A percentile compares a stretch with the other conserved stretches of the same genome.
Evolutionary conservation across 2,888 invertebrate genomes (phyloP).

Genomic region (Osedax frankpressi): DNA sequence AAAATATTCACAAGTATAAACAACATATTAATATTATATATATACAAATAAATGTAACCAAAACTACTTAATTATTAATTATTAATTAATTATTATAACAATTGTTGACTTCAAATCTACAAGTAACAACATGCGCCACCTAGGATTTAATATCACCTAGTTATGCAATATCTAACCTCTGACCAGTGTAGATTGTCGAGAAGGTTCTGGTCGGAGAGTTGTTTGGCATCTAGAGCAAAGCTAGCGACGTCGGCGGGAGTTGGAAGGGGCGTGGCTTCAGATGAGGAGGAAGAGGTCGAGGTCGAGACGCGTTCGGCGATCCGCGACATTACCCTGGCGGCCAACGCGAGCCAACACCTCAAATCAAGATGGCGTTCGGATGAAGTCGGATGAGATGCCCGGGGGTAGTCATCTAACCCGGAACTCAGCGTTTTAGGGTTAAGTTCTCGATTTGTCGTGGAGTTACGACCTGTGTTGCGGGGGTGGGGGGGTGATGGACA

Average conservation of each 20-base stretch:
- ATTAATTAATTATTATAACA: too few species aligned
- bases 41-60: too few species aligned
- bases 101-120: too few species aligned
- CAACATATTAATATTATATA: too few species aligned
- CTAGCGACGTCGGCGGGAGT: slow-evolving; percentile 91
- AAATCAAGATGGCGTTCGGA: slow-evolving; percentile 86
- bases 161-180: too few species aligned
- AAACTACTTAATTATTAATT: too few species aligned
- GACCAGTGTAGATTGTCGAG: slow-evolving; percentile 81
- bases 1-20: too few species aligned
- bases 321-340: slow-evolving; percentile 55
- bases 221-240: slow-evolving; percentile 57
- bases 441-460: slow-evolving; percentile 53
- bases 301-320: slow-evolving; percentile 86
- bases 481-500: too few species aligned
- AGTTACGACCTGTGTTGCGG: slow-evolving; percentile 7
- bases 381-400: slow-evolving; percentile 84
- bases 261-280: too few species aligned
- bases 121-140: too few species aligned
- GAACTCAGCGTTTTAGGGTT: slow-evolving; percentile 95
- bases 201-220: slow-evolving; percentile 62
- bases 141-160: too few species aligned
- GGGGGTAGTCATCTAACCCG: slow-evolving; percentile 86
- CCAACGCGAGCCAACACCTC: slow-evolving; percentile 89
- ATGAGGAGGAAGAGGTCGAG: too few species aligned